Conservation (phyloP, 1,140 invertebrate species). For the Aphelenchoides besseyi region DNA sequence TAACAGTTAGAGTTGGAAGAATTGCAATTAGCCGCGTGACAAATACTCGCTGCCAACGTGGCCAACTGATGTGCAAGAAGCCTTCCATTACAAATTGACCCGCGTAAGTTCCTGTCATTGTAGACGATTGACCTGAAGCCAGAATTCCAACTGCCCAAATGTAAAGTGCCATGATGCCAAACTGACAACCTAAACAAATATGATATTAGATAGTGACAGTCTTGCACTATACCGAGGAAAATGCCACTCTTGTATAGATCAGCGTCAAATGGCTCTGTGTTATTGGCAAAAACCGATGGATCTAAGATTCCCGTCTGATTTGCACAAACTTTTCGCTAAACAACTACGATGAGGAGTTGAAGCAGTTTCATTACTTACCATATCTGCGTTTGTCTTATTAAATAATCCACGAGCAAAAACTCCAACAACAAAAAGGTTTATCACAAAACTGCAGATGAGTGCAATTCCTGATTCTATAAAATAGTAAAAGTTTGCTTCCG, state of each 20-base stretch:
- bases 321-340: conserved; percentile 2
- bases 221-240: no score
- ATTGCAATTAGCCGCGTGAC: conserved; percentile 83
- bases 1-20: conserved; percentile 78
- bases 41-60: conserved; percentile 81
- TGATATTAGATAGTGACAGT: no score
- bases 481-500: conserved; percentile 83
- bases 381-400: conserved; percentile 71
- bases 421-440: conserved; percentile 83
- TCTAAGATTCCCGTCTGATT: conserved; percentile 17
- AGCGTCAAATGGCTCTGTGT: conserved; percentile 47
- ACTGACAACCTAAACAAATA: conserved; percentile 80
- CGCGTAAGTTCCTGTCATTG: conserved; percentile 75
- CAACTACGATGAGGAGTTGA: conserved; percentile 4
- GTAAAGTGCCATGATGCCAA: conserved; percentile 75
- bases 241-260: conserved; percentile 63
- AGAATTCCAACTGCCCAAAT: conserved; percentile 83
- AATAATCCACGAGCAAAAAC: conserved; percentile 82
- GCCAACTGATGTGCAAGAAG: conserved; percentile 82
- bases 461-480: conserved; percentile 80
- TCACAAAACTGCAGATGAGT: conserved; percentile 78
- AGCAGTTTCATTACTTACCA: conserved; percentile 66
- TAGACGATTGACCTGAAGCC: conserved; percentile 74
- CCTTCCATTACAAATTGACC: conserved; percentile 73
- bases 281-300: conserved; percentile 35